Evolutionary conservation across 2,888 invertebrate genomes (phyloP), one percentile per base, ranked within the genome.

Genomic region (Meiosimyza decipiens): DNA sequence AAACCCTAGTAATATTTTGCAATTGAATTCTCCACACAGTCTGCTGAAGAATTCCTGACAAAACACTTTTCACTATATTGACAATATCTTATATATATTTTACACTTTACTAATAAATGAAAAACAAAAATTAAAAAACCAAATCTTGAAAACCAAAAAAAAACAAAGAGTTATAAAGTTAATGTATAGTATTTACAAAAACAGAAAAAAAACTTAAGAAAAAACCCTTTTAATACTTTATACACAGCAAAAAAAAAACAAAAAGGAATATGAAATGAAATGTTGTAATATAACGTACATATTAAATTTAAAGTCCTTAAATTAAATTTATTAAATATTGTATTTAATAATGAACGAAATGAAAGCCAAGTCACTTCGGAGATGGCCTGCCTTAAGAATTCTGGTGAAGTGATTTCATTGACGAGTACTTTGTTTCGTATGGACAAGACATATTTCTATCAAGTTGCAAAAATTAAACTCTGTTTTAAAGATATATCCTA

Each of bases 41-140:
- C 62, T 62, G 70, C 55, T 70, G 72, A 76, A 78, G 80, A 80
- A 77, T 77, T 82, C 78, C 82, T 81, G 80, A 82, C 82, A 82
- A 80, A 77, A 78, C 84, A 84, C 85, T 84, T 84, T 82, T 84
- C 83, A 84, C 84, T 84, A 84, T 84, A 84, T 84, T 84, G 84
- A 84, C 84, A 84, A 84, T 84, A 84, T 84, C 85, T 84, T 84
- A 83, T 82, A 82, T 84, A 84, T 84, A 84, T 84, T 84, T 84
- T 84, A 84, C 84, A 84, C 84, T 84, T 84, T 84, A 84, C 83
- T 83, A 83, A 40, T 9, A 40, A 80, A 81, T 80, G 79, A 73
- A 82, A 55, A 71, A 71, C 6, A 71, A 57, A 68, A 71, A 28
- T 28, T n/a, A 74, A 69, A 76, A 74, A 71, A 75, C 72, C 33